Conservation (phyloP, 2,888 invertebrate species). For the Chloroclystis v-ata region DNA sequence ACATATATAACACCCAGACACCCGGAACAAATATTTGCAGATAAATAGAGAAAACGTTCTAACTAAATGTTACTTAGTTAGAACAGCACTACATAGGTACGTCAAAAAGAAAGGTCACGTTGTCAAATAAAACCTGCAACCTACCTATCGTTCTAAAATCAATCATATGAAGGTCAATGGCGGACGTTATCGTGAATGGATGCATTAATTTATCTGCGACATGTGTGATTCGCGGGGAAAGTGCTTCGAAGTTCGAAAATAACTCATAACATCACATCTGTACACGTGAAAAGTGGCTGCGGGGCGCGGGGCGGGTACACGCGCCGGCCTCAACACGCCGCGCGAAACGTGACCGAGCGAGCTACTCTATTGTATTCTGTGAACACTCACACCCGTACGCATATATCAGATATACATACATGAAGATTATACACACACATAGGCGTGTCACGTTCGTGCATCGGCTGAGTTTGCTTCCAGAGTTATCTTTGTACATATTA, state of each 20-base stretch:
- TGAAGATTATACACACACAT: slow-evolving; percentile 2
- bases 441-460: slow-evolving; percentile 40
- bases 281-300: slow-evolving; percentile 42
- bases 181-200: slow-evolving; percentile 13
- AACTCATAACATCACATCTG: slow-evolving; percentile 33
- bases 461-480: slow-evolving; percentile 38
- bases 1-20: too few species aligned
- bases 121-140: not conserved
- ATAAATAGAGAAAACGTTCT: too few species aligned
- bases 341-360: slow-evolving; percentile 64
- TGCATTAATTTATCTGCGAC: slow-evolving; percentile 33
- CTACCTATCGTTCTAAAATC: not conserved
- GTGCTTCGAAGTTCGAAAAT: slow-evolving; percentile 58
- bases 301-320: slow-evolving; percentile 36
- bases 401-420: slow-evolving; percentile 5
- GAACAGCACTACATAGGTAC: too few species aligned
- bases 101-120: not conserved
- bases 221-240: slow-evolving; percentile 49
- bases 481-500: not conserved
- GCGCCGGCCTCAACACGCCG: slow-evolving; percentile 63
- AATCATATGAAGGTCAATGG: not conserved
- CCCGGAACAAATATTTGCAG: too few species aligned
- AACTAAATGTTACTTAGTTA: too few species aligned
- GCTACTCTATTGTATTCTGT: not conserved
- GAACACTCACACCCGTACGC: slow-evolving; percentile 29